Evolutionary conservation across 2,888 invertebrate species (phyloP), one percentile per base, ranked within the genome.

Genomic region (Noctua janthina): DNA sequence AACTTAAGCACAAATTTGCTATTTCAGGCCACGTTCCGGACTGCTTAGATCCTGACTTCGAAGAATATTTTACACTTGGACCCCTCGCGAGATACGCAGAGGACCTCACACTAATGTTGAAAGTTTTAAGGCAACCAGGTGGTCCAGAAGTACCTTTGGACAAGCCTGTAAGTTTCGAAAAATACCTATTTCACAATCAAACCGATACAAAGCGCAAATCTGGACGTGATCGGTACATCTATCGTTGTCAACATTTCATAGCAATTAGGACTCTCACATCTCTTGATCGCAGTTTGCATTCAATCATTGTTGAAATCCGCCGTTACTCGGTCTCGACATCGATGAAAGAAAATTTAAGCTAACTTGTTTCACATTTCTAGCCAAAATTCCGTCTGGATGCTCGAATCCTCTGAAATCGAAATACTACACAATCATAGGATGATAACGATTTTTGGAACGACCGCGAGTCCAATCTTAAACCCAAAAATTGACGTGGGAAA

Each of bases 31-130:
- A 98, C 89, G 97, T 97, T 82, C 98, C 98, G 2, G 97, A 97
- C 79, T 97, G 98, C 84, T 94, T 96, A 72, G 97, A 97, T 74
- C 96, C 97, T 46, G 97, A 97, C 15, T 98, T 98, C 96, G 97
- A 97, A 59, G 97, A 97, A 77, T 98, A 98, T 92, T 98, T 99
- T 76, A 97, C 98, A 46, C 97, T 99, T 66, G 99, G 99, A 2
- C 99, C 99, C 0, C 98, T 99, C 97, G 98, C 98, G 62, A 97
- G 99, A 82, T 99, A 99, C 92, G 98, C 99, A 17, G 98, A 98
- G 88, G 99, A 99, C 94, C 95, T 99, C 82, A 96, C 98, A 0
- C 97, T 99, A 1, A 95, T 99, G 86, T 96, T 99, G 64, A 98
- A 98, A 92, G 97, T 98, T 39, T 96, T 99, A 91, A 96, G 96